Conservation (phyloP, 2,113 vertebrate genomes). For the Alces alces region DNA sequence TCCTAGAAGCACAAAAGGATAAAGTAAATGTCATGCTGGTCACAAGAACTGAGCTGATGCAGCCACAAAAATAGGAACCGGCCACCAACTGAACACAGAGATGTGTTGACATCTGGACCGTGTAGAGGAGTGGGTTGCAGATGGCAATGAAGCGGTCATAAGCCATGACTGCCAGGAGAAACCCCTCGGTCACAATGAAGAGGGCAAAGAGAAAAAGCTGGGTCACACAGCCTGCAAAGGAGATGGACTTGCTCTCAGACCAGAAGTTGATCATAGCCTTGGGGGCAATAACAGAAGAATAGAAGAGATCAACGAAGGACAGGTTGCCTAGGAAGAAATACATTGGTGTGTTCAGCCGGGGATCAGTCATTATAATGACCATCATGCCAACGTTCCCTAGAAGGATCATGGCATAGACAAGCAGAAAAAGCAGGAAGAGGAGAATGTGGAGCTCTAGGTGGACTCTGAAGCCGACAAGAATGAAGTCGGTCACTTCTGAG, state of each 20-base stretch:
- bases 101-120: slow-evolving; percentile 39
- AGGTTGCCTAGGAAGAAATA: slow-evolving; percentile 71
- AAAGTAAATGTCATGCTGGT: slow-evolving; percentile 58
- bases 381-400: slow-evolving; percentile 58
- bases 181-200: slow-evolving; percentile 52
- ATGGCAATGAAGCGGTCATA: slow-evolving; percentile 32
- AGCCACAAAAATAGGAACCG: slow-evolving; percentile 55
- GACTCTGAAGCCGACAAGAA: slow-evolving; percentile 64
- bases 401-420: slow-evolving; percentile 13
- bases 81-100: slow-evolving; percentile 46
- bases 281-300: slow-evolving; percentile 49
- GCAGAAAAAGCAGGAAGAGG: slow-evolving; percentile 57
- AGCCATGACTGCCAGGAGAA: slow-evolving; percentile 63
- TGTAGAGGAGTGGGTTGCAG: slow-evolving; percentile 58
- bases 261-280: slow-evolving; percentile 52
- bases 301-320: slow-evolving; percentile 63
- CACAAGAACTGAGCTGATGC: slow-evolving; percentile 41
- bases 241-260: slow-evolving; percentile 57
- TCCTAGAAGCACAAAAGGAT: slow-evolving; percentile 57
- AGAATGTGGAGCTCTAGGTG: background rate
- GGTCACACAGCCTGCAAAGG: slow-evolving; percentile 29
- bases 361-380: background rate
- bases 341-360: slow-evolving; percentile 69
- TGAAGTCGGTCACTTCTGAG: slow-evolving; percentile 58
- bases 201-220: slow-evolving; percentile 58